Base-by-base conservation (phyloP, 2,113 vertebrate genomes). In the Paramisgurnus dabryanus region DNA sequence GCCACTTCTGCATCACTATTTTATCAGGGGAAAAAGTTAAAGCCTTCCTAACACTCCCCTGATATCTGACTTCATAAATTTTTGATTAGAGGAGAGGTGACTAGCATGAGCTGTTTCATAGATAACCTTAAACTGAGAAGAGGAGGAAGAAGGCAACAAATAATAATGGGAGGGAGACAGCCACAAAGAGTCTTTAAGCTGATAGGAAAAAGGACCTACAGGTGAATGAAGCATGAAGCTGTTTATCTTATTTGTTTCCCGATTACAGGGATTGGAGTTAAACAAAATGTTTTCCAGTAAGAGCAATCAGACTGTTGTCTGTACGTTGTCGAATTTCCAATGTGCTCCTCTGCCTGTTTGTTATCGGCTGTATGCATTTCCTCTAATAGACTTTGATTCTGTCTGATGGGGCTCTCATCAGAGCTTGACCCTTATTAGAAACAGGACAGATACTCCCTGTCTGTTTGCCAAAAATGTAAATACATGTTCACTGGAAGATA, bases 341-440 rank as follows among this genome's bases (percentile, higher is more conserved):
- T 63, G 67, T 55, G 40, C 79, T 74, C 61, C 58, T 75, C 17
- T 66, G 47, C 50, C 22, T 64, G 13, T 43, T 53, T 34, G 65
- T 69, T 78, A 75, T 84, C 84, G 13, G 68, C 66, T 50, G 57
- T 22, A 17, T 76, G 40, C 53, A 4, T 64, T 78, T 58, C 57
- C 76, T 78, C 50, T 83, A 79, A 81, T 77, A 70, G 66, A 76
- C 72, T 73, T 50, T 27, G 75, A 75, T 81, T 70, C 61, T 27
- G 60, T 41, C 81, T 70, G 78, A 76, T 77, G 76, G 27, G 45
- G 41, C 65, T 79, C 10, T 84, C 82, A 73, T 53, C 67, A 53
- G 70, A 72, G 73, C 75, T 78, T 83, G 65, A 83, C 79, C 75
- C 79, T 87, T 43, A 68, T 78, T 74, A 83, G 39, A 77, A 73